A percentile compares a stretch with the other conserved stretches of the same genome.
phyloP scores from a whole-genome alignment of 2,888 invertebrate genomes.

The Sminthurinus aureus region DNA sequence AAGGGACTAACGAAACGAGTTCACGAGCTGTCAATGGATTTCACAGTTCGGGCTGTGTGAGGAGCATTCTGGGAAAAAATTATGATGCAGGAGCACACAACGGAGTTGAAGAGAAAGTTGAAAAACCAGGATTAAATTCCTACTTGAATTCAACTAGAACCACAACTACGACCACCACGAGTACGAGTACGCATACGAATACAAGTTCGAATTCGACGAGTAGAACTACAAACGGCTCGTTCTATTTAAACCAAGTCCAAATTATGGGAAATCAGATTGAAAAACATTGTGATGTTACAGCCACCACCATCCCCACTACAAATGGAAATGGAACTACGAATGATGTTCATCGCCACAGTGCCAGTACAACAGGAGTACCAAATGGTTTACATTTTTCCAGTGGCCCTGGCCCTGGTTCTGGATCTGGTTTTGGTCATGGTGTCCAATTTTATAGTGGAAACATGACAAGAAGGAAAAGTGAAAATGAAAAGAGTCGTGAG shows the following conservation, averaged over 20 bases:
- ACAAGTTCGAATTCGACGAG: too few species aligned
- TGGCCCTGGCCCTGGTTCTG: background rate
- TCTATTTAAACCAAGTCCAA: background rate
- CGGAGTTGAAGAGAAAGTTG: background rate
- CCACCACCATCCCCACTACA: background rate
- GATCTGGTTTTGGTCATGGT: background rate
- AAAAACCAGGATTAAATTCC: background rate
- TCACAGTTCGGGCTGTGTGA: background rate
- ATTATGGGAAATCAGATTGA: conserved; percentile 13
- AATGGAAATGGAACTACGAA: background rate
- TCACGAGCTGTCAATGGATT: conserved; percentile 25
- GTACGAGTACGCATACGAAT: too few species aligned
- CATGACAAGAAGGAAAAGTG: background rate
- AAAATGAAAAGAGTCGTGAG: background rate
- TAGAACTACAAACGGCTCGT: background rate
- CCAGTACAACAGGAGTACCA: background rate
- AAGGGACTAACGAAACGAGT: conserved; percentile 25
- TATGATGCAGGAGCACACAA: background rate
- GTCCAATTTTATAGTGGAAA: background rate
- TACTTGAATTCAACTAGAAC: background rate
- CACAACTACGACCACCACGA: background rate
- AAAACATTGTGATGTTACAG: background rate
- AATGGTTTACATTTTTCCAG: conserved; percentile 16
- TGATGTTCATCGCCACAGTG: background rate
- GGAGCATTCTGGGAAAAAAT: conserved; percentile 14